Evolutionary conservation across 2,113 vertebrate genomes (phyloP).

Genomic region (Notarius lentiginosus): DNA sequence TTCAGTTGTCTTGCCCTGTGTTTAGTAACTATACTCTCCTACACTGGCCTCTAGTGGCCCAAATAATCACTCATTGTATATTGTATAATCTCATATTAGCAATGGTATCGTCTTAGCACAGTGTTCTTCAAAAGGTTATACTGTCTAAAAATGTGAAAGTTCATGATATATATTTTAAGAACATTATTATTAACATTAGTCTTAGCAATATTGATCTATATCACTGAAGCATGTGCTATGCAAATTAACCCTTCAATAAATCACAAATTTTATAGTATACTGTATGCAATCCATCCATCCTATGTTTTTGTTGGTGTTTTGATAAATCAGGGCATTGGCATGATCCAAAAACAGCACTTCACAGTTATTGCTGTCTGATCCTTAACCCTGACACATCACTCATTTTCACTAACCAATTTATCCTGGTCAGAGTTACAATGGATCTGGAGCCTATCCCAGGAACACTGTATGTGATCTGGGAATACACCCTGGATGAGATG

Average conservation of each 20-base stretch:
- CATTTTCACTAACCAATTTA: not conserved
- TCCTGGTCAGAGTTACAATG: not conserved
- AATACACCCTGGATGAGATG: not conserved
- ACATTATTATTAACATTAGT: too few species aligned
- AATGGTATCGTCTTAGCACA: not conserved
- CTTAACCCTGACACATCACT: too few species aligned
- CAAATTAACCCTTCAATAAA: not conserved
- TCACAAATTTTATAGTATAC: not conserved
- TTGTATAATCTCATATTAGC: not conserved
- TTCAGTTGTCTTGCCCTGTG: not conserved
- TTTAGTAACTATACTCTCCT: not conserved
- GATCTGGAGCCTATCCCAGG: not conserved
- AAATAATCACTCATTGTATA: not conserved
- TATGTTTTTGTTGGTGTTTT: too few species aligned
- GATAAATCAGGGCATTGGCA: not conserved
- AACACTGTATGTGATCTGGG: too few species aligned
- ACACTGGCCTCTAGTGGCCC: slow-evolving; percentile 46
- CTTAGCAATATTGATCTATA: not conserved
- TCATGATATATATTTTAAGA: not conserved
- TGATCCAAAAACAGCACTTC: not conserved
- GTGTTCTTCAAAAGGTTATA: too few species aligned
- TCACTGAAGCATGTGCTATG: not conserved
- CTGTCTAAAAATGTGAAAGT: not conserved
- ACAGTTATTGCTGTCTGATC: not conserved
- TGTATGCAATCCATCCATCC: not conserved